Evolutionary conservation across 2,113 vertebrate genomes (phyloP).

Genomic region (Gracilinanus agilis): DNA sequence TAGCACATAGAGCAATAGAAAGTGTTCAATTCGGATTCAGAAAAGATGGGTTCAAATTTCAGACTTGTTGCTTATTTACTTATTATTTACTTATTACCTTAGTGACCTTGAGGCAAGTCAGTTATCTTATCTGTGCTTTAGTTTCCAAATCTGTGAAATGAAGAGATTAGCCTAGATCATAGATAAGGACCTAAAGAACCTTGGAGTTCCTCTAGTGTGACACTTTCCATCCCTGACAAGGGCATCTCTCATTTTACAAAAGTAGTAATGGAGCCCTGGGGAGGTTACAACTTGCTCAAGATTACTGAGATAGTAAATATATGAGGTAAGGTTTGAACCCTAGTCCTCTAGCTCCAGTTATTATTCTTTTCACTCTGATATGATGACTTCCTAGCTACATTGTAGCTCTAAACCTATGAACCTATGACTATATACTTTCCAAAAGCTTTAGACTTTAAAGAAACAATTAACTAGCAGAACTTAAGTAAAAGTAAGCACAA

Average conservation of each 20-base stretch:
- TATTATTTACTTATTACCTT: background rate
- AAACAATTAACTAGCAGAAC: constrained; percentile 29
- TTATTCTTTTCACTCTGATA: background rate
- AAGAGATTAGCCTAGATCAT: background rate
- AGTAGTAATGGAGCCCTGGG: background rate
- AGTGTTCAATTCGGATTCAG: background rate
- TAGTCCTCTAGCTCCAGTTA: background rate
- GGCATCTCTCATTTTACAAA: background rate
- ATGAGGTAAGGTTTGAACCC: background rate
- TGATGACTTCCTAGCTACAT: background rate
- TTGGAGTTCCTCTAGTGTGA: background rate
- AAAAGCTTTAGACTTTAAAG: constrained; percentile 37
- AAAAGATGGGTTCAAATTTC: background rate
- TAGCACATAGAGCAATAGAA: background rate
- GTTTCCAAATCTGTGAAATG: background rate
- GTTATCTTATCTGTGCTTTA: background rate
- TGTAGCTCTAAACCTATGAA: background rate
- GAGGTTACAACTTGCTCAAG: background rate
- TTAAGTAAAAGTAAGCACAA: constrained; percentile 25
- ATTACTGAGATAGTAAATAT: background rate
- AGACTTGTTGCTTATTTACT: background rate
- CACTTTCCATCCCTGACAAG: background rate
- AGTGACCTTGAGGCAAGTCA: background rate
- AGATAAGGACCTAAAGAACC: background rate
- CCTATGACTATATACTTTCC: background rate